These are phyloP conservation scores for Hoplostethus mediterraneus DNA, from an alignment of 2,797 vertebrate species.

Conservation along the genomic window DNA sequence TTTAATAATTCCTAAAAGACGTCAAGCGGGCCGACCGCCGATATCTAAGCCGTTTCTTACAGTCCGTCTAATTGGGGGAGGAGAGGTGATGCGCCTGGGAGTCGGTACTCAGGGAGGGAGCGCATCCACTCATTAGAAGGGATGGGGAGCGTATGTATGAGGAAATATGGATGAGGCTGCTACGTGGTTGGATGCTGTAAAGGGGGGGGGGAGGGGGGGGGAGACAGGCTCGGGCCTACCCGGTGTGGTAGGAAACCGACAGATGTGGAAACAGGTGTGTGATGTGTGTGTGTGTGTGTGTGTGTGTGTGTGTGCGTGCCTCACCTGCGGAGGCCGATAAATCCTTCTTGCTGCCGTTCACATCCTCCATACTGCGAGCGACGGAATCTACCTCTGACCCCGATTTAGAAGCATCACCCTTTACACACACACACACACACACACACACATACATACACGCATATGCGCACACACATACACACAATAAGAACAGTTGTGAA, in stretches of 20 bases:
- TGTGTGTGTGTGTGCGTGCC: slow-evolving; percentile 39
- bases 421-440: slow-evolving; percentile 60
- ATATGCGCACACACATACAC: not conserved
- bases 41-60: slow-evolving; percentile 54
- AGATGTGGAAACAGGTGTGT: slow-evolving; percentile 21
- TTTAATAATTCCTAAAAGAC: slow-evolving; percentile 51
- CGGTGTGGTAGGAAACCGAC: not conserved
- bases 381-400: slow-evolving; percentile 92
- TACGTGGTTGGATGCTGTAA: slow-evolving; percentile 32
- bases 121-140: slow-evolving; percentile 52
- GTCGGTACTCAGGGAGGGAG: slow-evolving; percentile 26
- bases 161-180: slow-evolving; percentile 58
- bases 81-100: slow-evolving; percentile 48
- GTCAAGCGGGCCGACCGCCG: slow-evolving; percentile 32
- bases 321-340: slow-evolving; percentile 89
- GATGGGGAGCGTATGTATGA: slow-evolving; percentile 26
- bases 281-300: not conserved
- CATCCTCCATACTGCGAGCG: slow-evolving; percentile 89
- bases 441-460: not conserved
- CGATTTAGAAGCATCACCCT: slow-evolving; percentile 94
- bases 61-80: slow-evolving; percentile 18
- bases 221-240: slow-evolving; percentile 22
- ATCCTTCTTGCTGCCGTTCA: slow-evolving; percentile 90
- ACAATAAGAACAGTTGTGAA: not conserved
- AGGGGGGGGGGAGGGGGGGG: too few species aligned